Conservation (phyloP, 92 coral and sea anemone genomes). For the Phenganax subtilis region DNA sequence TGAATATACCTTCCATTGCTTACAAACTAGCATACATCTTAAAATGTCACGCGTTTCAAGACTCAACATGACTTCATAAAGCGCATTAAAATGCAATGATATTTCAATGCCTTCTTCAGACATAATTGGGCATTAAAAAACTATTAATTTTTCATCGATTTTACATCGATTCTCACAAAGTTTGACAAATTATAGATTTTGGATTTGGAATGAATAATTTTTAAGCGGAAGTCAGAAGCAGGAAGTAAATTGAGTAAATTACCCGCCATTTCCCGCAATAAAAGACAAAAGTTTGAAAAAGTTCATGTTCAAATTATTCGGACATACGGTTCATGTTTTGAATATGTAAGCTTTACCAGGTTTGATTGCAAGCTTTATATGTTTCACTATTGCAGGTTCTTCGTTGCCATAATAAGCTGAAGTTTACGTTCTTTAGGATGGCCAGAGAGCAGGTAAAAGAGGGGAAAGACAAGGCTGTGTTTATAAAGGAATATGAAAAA, state of each 20-base stretch:
- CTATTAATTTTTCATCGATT: background rate
- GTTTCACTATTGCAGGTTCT: no score
- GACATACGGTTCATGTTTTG: no score
- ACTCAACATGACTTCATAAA: background rate
- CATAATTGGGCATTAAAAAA: background rate
- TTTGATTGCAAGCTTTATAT: no score
- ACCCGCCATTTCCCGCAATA: no score
- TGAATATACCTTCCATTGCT: background rate
- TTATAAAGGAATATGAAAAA: background rate
- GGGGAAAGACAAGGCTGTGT: background rate
- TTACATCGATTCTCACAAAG: background rate
- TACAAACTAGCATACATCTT: constrained; percentile 5
- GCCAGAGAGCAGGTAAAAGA: constrained; percentile 2
- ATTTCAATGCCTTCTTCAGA: background rate
- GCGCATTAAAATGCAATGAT: background rate
- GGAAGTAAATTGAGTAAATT: background rate
- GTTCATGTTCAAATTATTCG: no score
- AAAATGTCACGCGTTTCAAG: constrained; percentile 1
- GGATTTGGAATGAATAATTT: background rate
- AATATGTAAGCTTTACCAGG: no score
- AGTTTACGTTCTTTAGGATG: background rate
- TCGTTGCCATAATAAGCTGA: constrained; percentile 14
- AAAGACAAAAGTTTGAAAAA: no score
- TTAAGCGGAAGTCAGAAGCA: background rate
- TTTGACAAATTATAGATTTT: background rate